These are phyloP conservation scores for Diphyllodes magnificus DNA, from an alignment of 2,113 vertebrate genomes.

Conservation along the genomic window DNA sequence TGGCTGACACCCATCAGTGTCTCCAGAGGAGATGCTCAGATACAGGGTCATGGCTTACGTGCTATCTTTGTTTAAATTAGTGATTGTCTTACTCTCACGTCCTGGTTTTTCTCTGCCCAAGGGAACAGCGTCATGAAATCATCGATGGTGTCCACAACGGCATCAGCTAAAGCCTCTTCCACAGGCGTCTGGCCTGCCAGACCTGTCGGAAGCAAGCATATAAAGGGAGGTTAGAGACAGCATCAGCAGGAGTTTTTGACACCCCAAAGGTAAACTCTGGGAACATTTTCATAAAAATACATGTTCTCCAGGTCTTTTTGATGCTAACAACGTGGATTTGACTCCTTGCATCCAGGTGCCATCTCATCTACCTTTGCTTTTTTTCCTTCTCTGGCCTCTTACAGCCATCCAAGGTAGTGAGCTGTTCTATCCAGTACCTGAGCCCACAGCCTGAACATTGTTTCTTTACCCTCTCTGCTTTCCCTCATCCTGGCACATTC, in stretches of 20 bases:
- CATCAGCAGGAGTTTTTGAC: not conserved
- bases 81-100: slow-evolving; percentile 60
- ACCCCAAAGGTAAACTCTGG: not conserved
- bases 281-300: not conserved
- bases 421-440: not conserved
- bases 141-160: slow-evolving; percentile 73
- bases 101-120: slow-evolving; percentile 74
- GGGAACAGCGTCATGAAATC: slow-evolving; percentile 75
- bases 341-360: not conserved
- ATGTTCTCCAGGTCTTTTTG: not conserved
- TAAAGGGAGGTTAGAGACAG: not conserved
- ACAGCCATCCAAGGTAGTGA: not conserved
- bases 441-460: not conserved
- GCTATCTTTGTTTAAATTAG: not conserved
- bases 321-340: not conserved
- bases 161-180: slow-evolving; percentile 73
- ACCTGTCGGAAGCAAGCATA: slow-evolving; percentile 40
- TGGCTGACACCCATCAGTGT: accelerated
- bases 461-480: not conserved
- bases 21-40: not conserved
- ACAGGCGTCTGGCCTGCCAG: slow-evolving; percentile 70
- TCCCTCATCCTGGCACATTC: not conserved
- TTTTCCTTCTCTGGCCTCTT: not conserved
- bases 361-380: not conserved
- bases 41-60: accelerated